Base-by-base conservation (phyloP, 64 coral and sea anemone genomes). In the Montipora foliosa region DNA sequence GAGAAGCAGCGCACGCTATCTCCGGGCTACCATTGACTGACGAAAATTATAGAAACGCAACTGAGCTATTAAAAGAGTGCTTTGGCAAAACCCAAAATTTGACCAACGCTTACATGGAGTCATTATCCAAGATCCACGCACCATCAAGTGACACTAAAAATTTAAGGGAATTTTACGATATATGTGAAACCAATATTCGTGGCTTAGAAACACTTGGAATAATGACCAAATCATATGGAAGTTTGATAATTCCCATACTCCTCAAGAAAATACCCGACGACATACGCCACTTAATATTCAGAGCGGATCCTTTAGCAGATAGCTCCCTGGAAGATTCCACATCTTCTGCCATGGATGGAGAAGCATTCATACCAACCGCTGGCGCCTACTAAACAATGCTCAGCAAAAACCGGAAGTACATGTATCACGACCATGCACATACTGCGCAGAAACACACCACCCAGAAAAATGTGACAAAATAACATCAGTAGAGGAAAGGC, bases 141-240 rank as follows among this genome's bases (percentile, higher is more conserved):
- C 47, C 83, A 80, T 46, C 83, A 11, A 80, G 21, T 29, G 77
- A 87, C 3, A 80, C 55, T 19, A 79, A 67, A 58, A 87, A 79
- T 85, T 67, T 88, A 78, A 22, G 74, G 19, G 57, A 29, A 78
- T 87, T 93, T 70, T 88, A 87, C 75, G 76, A 93, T 51, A 69
- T 47, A 48, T 93, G 75, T 47, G 83, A 93, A 72, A 79, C 25
- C 5, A 86, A 95, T 17, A 86, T 87, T 70, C 82, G 75, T 47
- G 91, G 82, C 15, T 83, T 80, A 51, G 83, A 93, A 76, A 15
- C 75, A 69, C 76, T 80, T 44, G 75, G 82, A 46, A 75, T 93
- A n/a, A 48, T 50, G 44, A 87, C 75, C 0, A 75, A 93, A 79
- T 87, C 91, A 37, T 93, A 88, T 49, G 91, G 91, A 21, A 93